Percentiles rank a stretch among this genome's conserved stretches.
phyloP scores from a whole-genome alignment of 2,797 vertebrate genomes.

The Melanotaenia parkinsoni region DNA sequence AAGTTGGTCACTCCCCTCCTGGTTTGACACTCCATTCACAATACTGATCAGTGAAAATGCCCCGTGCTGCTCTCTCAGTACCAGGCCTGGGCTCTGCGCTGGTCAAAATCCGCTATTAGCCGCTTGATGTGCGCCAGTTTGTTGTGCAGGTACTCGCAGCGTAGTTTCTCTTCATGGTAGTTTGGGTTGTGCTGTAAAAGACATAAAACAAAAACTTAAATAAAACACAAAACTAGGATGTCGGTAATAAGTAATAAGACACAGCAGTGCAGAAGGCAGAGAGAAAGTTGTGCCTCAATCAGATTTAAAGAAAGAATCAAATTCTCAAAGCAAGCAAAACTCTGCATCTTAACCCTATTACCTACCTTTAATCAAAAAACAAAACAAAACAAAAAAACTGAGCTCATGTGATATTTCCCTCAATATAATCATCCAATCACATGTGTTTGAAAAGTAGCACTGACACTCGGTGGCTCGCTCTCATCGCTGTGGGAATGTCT shows the following conservation, averaged over 20 bases:
- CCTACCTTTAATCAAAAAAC: background rate
- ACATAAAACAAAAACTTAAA: background rate
- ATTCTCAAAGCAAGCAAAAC: too few species aligned
- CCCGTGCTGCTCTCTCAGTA: constrained; percentile 72
- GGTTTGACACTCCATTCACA: constrained; percentile 61
- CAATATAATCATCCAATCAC: background rate
- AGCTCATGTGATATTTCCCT: background rate
- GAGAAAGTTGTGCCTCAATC: too few species aligned
- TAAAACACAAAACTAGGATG: background rate
- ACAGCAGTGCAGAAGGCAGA: too few species aligned
- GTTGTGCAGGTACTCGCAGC: constrained; percentile 92
- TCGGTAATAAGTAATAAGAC: background rate
- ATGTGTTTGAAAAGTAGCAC: background rate
- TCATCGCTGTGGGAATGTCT: background rate
- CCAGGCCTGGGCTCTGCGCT: constrained; percentile 83
- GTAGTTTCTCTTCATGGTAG: constrained; percentile 89
- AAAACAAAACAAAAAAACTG: background rate
- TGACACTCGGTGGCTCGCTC: background rate
- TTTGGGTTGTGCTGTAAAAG: constrained; percentile 85
- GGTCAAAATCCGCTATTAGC: constrained; percentile 91
- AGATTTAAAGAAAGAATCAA: too few species aligned
- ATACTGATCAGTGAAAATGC: constrained; percentile 66
- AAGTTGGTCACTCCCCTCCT: constrained; percentile 55
- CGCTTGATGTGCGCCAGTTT: constrained; percentile 93
- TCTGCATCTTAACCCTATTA: background rate